Evolutionary conservation across 2,888 invertebrate genomes (phyloP), one percentile per base, ranked within the genome.

Genomic region (Isoperla grammatica): DNA sequence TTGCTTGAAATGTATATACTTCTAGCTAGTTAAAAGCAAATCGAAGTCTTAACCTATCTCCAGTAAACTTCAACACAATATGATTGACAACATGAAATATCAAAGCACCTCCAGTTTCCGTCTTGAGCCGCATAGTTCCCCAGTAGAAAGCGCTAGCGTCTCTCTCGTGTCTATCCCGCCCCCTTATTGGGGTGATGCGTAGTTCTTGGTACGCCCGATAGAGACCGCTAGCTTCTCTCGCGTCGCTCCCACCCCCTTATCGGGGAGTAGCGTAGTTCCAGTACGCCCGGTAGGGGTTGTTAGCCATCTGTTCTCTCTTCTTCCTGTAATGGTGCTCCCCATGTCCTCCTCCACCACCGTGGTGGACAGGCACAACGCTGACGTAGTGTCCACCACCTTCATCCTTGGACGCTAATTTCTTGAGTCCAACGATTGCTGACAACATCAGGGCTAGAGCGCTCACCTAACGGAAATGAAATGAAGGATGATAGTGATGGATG

Each of bases 381-480:
- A 64, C 78, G 61, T 78, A 75, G 57, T 81, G 80, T 48, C 76
- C 74, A 4, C 82, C 83, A 40, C 78, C 79, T 3, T 80, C 81
- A 20, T 81, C 82, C 20, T 75, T 72, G 1, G 83, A 80, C 0
- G 85, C 74, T 57, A 88, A 73, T 63, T 87, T 86, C 75, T 90
- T 90, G 43, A 87, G 76, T 1, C 87, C 89, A 1, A 89, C 80
- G 43, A 90, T 79, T n/a, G 84, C 79, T 43, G 90, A 86, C 59
- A 90, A 75, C 82, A 89, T 81, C 11, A 90, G 73, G 0, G 90
- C 90, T 59, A 89, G 71, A 1, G 86, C 85, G 48, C 89, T 86
- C 4, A 83, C 79, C 53, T 53, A 22, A 2, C 35, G 37, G n/a
- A 8, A 17, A 39, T n/a, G n/a, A 15, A 12, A 29, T 29, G 29